Percentiles rank a stretch among this genome's conserved stretches.
These are phyloP conservation scores for Mionectes olivaceus DNA, from an alignment of 2,797 vertebrate genomes.

Conservation along the genomic window DNA sequence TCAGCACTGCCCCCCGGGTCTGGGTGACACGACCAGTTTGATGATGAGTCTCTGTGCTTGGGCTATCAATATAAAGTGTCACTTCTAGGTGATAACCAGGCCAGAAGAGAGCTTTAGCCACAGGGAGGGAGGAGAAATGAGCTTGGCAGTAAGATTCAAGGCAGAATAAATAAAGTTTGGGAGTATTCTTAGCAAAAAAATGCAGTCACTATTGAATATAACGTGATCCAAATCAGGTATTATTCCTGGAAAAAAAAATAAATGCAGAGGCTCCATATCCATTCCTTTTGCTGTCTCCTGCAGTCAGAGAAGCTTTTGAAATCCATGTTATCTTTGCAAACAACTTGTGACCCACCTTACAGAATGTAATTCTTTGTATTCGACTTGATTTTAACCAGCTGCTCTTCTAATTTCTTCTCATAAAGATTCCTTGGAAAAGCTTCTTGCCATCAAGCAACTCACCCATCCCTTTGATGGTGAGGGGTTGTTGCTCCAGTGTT, in stretches of 20 bases:
- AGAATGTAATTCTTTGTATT: background rate
- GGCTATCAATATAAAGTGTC: conserved; percentile 38
- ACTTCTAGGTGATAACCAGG: background rate
- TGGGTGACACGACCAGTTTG: background rate
- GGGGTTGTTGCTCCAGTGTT: background rate
- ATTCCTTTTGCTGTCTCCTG: conserved; percentile 12
- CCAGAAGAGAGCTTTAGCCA: conserved; percentile 39
- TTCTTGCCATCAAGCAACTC: conserved; percentile 30
- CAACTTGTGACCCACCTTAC: conserved; percentile 8
- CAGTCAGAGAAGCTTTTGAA: conserved; percentile 28
- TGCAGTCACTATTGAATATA: background rate
- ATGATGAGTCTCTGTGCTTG: conserved; percentile 10
- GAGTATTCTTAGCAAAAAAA: conserved; percentile 15
- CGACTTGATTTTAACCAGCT: conserved; percentile 48
- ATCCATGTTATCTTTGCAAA: conserved; percentile 21
- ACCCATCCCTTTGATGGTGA: background rate
- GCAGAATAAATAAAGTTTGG: conserved; percentile 10
- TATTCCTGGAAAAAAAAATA: background rate
- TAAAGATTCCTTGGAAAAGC: conserved; percentile 43
- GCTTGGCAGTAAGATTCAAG: background rate
- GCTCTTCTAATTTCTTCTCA: conserved; percentile 44
- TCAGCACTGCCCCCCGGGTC: background rate
- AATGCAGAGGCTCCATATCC: background rate
- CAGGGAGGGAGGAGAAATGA: conserved; percentile 14
- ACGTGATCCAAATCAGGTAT: background rate